Evolutionary conservation across 2,797 vertebrate species (phyloP).

Genomic region (Malurus leucopterus): DNA sequence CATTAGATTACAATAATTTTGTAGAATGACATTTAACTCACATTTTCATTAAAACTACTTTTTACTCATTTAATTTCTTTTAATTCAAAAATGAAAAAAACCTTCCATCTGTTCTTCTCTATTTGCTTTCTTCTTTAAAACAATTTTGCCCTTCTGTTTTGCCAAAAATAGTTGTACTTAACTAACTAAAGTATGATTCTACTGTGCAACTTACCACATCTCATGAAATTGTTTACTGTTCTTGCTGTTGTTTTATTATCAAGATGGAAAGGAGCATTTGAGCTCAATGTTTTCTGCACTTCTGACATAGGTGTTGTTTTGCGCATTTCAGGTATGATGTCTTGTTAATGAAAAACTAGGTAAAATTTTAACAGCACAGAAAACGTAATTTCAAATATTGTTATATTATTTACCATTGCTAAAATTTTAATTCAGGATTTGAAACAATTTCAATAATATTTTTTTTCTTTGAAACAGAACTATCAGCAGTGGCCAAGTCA

Average conservation of each 20-base stretch:
- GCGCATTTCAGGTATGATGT: background rate
- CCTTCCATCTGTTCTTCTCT: slow-evolving; percentile 51
- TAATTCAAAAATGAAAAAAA: slow-evolving; percentile 42
- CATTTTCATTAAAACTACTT: slow-evolving; percentile 32
- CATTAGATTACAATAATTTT: slow-evolving; percentile 30
- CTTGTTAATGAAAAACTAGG: background rate
- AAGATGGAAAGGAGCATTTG: background rate
- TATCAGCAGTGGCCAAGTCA: background rate
- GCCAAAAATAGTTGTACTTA: slow-evolving; percentile 66
- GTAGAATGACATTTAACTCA: slow-evolving; percentile 9
- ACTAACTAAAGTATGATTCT: slow-evolving; percentile 37
- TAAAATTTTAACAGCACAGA: slow-evolving; percentile 7
- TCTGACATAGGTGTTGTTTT: background rate
- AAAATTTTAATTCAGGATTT: background rate
- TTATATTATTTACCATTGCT: background rate
- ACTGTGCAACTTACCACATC: slow-evolving; percentile 16
- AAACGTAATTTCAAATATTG: background rate
- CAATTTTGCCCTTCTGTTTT: slow-evolving; percentile 61
- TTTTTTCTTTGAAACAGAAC: background rate
- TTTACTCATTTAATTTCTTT: slow-evolving; percentile 38
- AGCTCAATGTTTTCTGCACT: background rate
- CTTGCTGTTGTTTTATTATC: slow-evolving; percentile 29
- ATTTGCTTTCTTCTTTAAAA: slow-evolving; percentile 55
- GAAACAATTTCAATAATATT: background rate
- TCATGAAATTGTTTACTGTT: background rate